Evolutionary conservation across 2,888 invertebrate species (phyloP), one percentile per base, ranked within the genome.

Genomic region (Pristionchus japonicus): DNA sequence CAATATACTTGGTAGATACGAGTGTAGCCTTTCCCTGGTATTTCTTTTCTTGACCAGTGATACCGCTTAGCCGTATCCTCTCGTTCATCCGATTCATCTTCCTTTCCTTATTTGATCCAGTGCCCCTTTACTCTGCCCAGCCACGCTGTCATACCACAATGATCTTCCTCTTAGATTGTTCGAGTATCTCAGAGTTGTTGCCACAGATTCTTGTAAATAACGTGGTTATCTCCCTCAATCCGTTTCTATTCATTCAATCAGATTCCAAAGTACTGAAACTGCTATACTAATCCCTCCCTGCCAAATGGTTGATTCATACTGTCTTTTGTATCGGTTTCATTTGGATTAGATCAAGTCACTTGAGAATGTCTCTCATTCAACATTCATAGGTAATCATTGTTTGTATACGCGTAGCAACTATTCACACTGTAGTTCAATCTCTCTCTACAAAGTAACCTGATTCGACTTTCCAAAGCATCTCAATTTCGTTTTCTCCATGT

Each of bases 391-490:
- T 64, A 64, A 1, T 31, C 64, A 64, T 64, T 64, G 9, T n/a
- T 57, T 57, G 61, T 64, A 7, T 74, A 74, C 70, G 70, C 31
- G 70, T 74, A 74, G 34, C 70, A 37, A 40, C 23, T 11, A 11
- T 40, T 11, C 40, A 23, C 70, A 40, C 31, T 74, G 40, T 40
- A 74, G 40, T 40, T 40, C 15, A 74, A 40, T 74, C 34, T 74
- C 70, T 40, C 40, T 37, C 70, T 74, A 31, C 70, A 74, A 37
- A 74, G 70, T 74, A 74, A 20, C 70, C 70, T 74, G 70, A 74
- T 74, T 74, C 70, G 70, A 74, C 40, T 23, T 37, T 74, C 37
- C 40, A 23, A 37, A 11, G 64, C 31, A 64, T 40, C 40, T 74
- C 70, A 74, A 23, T 31, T 40, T 74, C 70, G 23, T 4, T 40